Evolutionary conservation across 2,797 vertebrate genomes (phyloP), one percentile per base, ranked within the genome.

Genomic region (Pseudomugil tenellus): DNA sequence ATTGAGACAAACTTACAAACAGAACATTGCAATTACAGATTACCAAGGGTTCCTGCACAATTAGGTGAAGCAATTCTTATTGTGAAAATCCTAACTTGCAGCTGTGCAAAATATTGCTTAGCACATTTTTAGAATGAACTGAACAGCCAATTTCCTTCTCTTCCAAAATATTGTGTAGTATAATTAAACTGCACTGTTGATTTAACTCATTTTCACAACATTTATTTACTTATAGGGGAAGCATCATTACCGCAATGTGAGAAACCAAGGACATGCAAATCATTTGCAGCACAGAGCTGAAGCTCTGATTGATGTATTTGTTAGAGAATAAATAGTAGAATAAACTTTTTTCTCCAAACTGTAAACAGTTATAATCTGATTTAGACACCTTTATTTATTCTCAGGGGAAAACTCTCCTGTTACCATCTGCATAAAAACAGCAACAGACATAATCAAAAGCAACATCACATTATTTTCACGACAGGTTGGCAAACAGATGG

Each of bases 1-100:
- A 55, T 53, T n/a, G 0, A 70, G 56, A 55, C 31, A 43, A 48
- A 65, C 17, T 37, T n/a, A 43, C 7, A 59, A 74, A 69, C 2
- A 35, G 39, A 6, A 53, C 10, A 19, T 31, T 31, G 26, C 53
- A 68, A 35, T 54, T 53, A 54, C 29, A 48, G 16, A 54, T 49
- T n/a, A 37, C 9, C 48, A 23, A 0, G 41, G 26, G 6, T 58
- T 52, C 16, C 16, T 43, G 3, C 25, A 23, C 25, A 63, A 49
- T 28, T 31, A 11, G 17, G 67, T 52, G n/a, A 41, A 43, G n/a
- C 17, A 26, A 26, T 52, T 54, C 55, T 41, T 35, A 68, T 6
- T 28, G 32, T 19, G 17, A 7, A 25, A 2, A 66, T 63, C 32
- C 29, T 10, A 32, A 11, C 55, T 35, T 5, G 26, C 32, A 54